These are phyloP conservation scores for Drosophila bipectinata DNA, from an alignment of 1,140 invertebrate species.

Conservation along the genomic window DNA sequence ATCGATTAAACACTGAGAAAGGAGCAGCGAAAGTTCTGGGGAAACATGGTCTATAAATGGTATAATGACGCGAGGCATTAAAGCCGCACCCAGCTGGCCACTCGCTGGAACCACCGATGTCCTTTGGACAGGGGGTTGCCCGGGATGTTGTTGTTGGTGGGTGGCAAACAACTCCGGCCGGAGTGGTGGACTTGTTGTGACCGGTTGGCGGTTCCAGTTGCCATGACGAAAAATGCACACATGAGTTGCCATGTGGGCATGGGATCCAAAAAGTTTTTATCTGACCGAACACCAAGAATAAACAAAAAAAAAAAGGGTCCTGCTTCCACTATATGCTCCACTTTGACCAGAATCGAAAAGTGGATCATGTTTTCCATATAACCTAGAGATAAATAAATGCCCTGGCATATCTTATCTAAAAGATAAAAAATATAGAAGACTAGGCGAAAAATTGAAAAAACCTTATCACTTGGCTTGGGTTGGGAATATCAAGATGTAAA, in stretches of 20 bases:
- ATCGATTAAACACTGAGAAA: conserved; percentile 69
- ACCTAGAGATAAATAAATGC: conserved; percentile 8
- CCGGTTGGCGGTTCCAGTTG: conserved; percentile 44
- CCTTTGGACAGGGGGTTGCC: conserved; percentile 60
- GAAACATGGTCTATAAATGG: conserved; percentile 60
- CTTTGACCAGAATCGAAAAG: conserved; percentile 40
- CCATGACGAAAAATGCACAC: conserved; percentile 47
- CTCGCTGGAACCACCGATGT: conserved; percentile 32
- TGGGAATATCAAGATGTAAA: conserved; percentile 40
- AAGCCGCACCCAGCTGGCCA: conserved; percentile 64
- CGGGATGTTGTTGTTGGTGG: conserved; percentile 38
- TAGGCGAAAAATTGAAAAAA: conserved; percentile 34
- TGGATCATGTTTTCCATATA: conserved; percentile 44
- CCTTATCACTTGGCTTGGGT: conserved; percentile 30
- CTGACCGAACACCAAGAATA: conserved; percentile 27
- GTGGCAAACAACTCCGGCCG: conserved; percentile 57
- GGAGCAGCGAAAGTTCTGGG: conserved; percentile 68
- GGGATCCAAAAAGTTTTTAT: conserved; percentile 13
- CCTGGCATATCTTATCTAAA: conserved; percentile 56
- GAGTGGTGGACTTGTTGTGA: conserved; percentile 60
- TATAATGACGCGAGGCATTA: conserved; percentile 72
- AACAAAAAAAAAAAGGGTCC: background rate
- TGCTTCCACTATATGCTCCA: conserved; percentile 1
- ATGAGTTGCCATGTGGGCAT: conserved; percentile 6
- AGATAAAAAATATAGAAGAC: conserved; percentile 55